A percentile compares a stretch with the other conserved stretches of the same genome.
phyloP scores from a whole-genome alignment of 2,113 vertebrate species.

The Harpagus bidentatus region DNA sequence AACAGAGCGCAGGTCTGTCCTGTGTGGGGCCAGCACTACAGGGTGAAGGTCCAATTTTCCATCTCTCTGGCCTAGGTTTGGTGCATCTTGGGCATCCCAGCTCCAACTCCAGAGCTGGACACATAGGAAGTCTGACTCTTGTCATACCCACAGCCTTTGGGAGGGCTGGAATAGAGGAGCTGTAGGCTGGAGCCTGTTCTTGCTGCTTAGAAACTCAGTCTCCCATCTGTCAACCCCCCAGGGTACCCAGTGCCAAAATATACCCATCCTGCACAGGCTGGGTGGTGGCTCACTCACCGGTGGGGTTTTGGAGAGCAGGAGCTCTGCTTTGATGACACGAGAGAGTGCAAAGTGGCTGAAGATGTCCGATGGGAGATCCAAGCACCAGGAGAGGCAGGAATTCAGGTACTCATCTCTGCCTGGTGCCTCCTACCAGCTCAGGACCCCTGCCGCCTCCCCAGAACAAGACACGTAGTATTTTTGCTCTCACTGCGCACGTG shows the following conservation, averaged over 20 bases:
- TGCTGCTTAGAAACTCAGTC: neutral
- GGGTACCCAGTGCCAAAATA: neutral
- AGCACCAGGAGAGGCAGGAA: neutral
- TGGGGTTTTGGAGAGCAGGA: neutral
- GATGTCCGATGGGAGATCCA: neutral
- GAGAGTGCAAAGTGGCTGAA: neutral
- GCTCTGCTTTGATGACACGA: neutral
- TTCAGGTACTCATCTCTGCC: neutral
- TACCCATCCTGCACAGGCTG: neutral
- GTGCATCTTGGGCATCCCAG: neutral
- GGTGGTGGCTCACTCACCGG: neutral
- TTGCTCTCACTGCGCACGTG: neutral
- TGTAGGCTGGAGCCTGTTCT: neutral
- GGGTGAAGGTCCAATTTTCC: neutral
- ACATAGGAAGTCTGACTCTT: neutral
- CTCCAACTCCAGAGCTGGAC: neutral
- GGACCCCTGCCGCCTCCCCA: neutral
- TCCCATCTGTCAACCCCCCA: neutral
- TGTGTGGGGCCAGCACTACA: neutral
- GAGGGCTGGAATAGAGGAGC: neutral
- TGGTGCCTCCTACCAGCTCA: neutral
- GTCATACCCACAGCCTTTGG: neutral
- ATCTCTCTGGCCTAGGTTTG: neutral
- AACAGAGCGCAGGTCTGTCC: neutral
- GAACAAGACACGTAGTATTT: neutral